Conservation (phyloP, 2,113 vertebrate genomes). For the Hippocampus mohnikei region DNA sequence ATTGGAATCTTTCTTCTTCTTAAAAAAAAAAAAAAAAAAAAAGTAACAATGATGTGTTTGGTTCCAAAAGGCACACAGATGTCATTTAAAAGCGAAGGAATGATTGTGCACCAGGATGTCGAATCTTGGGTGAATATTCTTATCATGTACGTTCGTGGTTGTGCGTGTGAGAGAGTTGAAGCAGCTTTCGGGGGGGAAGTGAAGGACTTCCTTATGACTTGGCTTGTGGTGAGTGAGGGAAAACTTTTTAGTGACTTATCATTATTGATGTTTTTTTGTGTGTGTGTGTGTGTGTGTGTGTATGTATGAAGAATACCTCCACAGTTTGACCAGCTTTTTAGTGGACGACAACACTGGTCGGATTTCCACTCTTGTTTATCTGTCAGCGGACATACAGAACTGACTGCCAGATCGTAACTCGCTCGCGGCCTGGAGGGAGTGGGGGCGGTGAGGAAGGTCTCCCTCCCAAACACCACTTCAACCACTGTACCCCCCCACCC, state of each 20-base stretch:
- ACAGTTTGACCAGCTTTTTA: conserved; percentile 50
- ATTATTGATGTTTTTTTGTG: conserved; percentile 23
- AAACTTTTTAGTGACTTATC: conserved; percentile 39
- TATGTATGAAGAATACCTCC: conserved; percentile 67
- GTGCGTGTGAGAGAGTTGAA: conserved; percentile 11
- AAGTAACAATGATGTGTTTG: conserved; percentile 13
- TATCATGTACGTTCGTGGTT: conserved; percentile 34
- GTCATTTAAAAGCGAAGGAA: conserved; percentile 34
- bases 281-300: conserved; percentile 7
- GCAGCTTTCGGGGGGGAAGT: conserved; percentile 29
- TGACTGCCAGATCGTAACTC: conserved; percentile 50
- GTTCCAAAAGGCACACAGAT: conserved; percentile 58
- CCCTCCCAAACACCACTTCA: neutral
- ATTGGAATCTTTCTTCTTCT: neutral
- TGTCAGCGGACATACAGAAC: conserved; percentile 36
- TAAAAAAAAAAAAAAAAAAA: neutral
- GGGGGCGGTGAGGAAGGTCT: neutral
- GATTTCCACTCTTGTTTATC: conserved; percentile 46
- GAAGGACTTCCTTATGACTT: conserved; percentile 61
- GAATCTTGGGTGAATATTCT: conserved; percentile 29
- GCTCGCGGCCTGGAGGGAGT: neutral
- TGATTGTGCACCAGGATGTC: conserved; percentile 30
- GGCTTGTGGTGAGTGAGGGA: conserved; percentile 46
- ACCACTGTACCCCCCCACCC: neutral
- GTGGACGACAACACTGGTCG: conserved; percentile 51